Conservation (phyloP, 2,888 invertebrate species). For the Microchrysa polita region DNA sequence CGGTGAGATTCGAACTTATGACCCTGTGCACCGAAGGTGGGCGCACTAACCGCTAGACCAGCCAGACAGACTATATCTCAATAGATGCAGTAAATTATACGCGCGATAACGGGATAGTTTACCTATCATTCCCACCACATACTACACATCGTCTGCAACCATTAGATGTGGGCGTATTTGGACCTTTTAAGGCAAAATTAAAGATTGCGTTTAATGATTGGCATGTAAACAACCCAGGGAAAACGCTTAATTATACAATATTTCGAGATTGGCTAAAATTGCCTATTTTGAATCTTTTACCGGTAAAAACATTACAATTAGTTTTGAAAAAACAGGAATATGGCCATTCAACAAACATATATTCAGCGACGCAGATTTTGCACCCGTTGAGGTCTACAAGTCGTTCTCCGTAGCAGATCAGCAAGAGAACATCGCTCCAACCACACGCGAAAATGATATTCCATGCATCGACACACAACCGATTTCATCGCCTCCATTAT, state of each 20-base stretch:
- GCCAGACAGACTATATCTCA: slow-evolving; percentile 50
- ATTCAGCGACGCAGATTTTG: slow-evolving; percentile 17
- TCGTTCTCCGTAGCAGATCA: neutral
- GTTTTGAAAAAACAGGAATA: slow-evolving; percentile 15
- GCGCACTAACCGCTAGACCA: no score
- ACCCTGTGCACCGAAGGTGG: no score
- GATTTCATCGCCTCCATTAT: no score
- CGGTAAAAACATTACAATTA: slow-evolving; percentile 46
- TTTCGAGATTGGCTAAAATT: slow-evolving; percentile 46
- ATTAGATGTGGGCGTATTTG: slow-evolving; percentile 47
- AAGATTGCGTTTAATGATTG: neutral
- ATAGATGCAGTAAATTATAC: slow-evolving; percentile 52
- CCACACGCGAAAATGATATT: no score
- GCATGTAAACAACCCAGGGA: slow-evolving; percentile 42
- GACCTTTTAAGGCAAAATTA: slow-evolving; percentile 18
- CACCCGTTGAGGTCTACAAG: slow-evolving; percentile 19
- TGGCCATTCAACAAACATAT: neutral
- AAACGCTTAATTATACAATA: slow-evolving; percentile 45
- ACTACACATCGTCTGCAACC: slow-evolving; percentile 45
- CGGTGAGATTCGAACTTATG: no score
- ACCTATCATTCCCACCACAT: slow-evolving; percentile 45
- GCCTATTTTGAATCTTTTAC: slow-evolving; percentile 47
- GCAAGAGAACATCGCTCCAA: no score
- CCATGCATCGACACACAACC: no score
- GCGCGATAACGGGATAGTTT: slow-evolving; percentile 58